Conservation (phyloP, 1,140 invertebrate species). For the Camponotus pennsylvanicus region DNA sequence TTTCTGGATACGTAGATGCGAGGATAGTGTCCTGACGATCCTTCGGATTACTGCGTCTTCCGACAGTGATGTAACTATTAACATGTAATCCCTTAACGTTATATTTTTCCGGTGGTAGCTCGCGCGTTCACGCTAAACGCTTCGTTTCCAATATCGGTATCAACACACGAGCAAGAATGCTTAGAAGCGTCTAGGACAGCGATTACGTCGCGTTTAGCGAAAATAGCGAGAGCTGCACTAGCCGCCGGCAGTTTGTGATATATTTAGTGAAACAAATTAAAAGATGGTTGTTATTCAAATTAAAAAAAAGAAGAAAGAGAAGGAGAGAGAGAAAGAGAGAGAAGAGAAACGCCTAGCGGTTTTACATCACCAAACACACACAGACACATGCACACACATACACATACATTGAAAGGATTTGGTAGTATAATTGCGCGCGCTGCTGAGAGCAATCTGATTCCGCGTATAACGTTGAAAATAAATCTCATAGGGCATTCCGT, state of each 20-base stretch:
- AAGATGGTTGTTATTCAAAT: constrained; percentile 85
- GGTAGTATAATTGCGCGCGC: constrained; percentile 59
- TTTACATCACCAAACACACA: constrained; percentile 80
- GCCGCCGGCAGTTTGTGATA: constrained; percentile 85
- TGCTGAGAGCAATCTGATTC: constrained; percentile 64
- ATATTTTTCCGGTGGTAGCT: constrained; percentile 84
- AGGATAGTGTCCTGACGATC: constrained; percentile 61
- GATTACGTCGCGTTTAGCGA: constrained; percentile 59
- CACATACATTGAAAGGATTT: constrained; percentile 76
- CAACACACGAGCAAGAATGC: background rate
- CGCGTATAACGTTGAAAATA: constrained; percentile 61
- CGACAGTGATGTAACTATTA: constrained; percentile 85
- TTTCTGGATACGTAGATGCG: constrained; percentile 44
- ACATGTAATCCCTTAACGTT: constrained; percentile 85
- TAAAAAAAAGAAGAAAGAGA: constrained; percentile 69
- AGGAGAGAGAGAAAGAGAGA: constrained; percentile 22
- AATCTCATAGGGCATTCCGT: constrained; percentile 74
- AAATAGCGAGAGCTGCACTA: constrained; percentile 73
- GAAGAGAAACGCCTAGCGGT: constrained; percentile 79
- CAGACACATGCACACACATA: constrained; percentile 74
- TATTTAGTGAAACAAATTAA: constrained; percentile 84
- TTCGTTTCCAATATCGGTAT: background rate
- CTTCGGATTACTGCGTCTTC: constrained; percentile 69
- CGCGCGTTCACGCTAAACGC: constrained; percentile 51
- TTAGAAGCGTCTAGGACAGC: background rate